These are phyloP conservation scores for Archips xylosteana DNA, from an alignment of 2,888 invertebrate genomes.

Conservation along the genomic window DNA sequence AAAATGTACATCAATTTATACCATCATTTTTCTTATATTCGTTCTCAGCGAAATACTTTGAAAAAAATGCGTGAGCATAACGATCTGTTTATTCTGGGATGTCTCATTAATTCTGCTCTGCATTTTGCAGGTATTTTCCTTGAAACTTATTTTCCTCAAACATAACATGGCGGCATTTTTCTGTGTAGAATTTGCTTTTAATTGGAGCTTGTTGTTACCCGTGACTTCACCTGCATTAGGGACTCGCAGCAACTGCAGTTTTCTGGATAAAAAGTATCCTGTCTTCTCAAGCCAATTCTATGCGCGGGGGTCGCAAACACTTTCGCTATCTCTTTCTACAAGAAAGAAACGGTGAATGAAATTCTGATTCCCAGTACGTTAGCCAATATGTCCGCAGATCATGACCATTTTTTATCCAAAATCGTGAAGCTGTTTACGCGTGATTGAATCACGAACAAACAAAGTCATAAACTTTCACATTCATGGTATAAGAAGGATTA, in stretches of 20 bases:
- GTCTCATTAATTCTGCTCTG: slow-evolving; percentile 2
- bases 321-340: no score
- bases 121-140: slow-evolving; percentile 9
- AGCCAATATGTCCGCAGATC: no score
- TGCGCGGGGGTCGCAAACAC: no score
- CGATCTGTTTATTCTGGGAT: slow-evolving; percentile 4
- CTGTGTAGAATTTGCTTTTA: background rate
- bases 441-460: background rate
- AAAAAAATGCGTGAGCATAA: slow-evolving; percentile 2
- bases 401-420: no score
- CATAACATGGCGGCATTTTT: background rate
- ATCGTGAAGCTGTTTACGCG: background rate
- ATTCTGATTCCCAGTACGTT: no score
- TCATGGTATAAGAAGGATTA: background rate
- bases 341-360: no score
- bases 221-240: no score
- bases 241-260: no score
- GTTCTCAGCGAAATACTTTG: background rate
- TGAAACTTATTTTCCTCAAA: background rate
- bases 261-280: no score
- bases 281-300: no score
- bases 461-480: background rate
- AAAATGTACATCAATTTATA: background rate
- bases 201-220: no score
- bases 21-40: background rate